Evolutionary conservation across 2,113 vertebrate species (phyloP), one percentile per base, ranked within the genome.

Genomic region (Nothobranchius furzeri): DNA sequence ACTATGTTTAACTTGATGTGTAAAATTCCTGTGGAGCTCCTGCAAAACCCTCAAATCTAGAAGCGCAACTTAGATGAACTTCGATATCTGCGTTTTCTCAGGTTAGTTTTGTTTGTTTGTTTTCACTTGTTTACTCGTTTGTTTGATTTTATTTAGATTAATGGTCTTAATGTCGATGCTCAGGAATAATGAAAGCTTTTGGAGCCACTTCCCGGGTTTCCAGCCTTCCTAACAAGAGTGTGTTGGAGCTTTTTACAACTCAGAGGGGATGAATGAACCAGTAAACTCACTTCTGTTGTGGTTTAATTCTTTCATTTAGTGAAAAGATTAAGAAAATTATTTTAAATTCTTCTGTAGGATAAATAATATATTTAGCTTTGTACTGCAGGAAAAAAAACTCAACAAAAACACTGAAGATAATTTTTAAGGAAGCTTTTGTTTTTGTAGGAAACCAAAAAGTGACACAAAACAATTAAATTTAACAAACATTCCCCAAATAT

Each of bases 21-120:
- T 8, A 20, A 24, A 24, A 51, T 56, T 43, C 74, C 37, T 45
- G 60, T 73, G 67, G 51, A 58, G 54, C 17, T 46, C 35, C 47
- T 24, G 30, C 59, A 55, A 53, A 66, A 72, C 37, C 48, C 61
- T 10, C 72, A 58, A 64, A 30, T 47, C 10, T 56, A n/a, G 72
- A 20, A 73, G 71, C 20, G 40, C 60, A 54, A 20, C 35, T 51
- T 1, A 49, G 35, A 15, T 60, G 59, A 47, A 53, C 12, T 45
- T 40, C 45, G 54, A 73, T 65, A 14, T 17, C 15, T 76, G 73
- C 30, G 49, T 53, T 65, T 13, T 37, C 49, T 62, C 54, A 84
- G 86, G 91, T 91, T 76, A 70, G 81, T 60, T 4, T 40, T 0
- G 5, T 15, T 42, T 54, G 12, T 1, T 40, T 1, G 1, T 30